phyloP scores from a whole-genome alignment of 1,140 invertebrate species.

The Hypothenemus hampei region DNA sequence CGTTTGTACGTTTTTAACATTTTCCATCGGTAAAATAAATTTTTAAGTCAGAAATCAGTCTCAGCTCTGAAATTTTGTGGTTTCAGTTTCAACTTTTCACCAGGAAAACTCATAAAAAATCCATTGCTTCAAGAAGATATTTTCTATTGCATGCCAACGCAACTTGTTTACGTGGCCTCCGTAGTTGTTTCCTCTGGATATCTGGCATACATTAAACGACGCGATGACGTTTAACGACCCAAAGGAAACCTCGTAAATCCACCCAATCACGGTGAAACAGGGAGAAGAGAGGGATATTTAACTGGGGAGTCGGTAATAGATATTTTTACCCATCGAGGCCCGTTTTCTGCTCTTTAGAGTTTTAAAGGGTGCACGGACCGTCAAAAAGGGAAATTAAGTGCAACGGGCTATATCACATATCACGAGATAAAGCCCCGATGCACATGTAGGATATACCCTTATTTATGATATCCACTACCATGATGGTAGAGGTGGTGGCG shows the following conservation, averaged over 20 bases:
- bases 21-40: too few relatives aligned
- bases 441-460: not conserved
- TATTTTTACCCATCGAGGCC: constrained; percentile 19
- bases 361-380: constrained; percentile 18
- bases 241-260: constrained; percentile 21
- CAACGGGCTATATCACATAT: constrained; percentile 17
- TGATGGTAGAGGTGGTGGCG: too few relatives aligned
- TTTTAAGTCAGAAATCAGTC: too few relatives aligned
- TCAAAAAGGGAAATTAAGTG: constrained; percentile 21
- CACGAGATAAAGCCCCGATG: constrained; percentile 17
- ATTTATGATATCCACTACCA: not conserved
- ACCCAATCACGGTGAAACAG: not conserved
- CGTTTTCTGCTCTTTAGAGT: constrained; percentile 20
- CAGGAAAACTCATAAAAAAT: too few relatives aligned
- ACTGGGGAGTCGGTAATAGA: constrained; percentile 7
- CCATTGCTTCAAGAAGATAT: too few relatives aligned
- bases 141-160: too few relatives aligned
- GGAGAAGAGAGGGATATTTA: not conserved
- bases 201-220: constrained; percentile 23
- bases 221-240: constrained; percentile 16
- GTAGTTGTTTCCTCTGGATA: constrained; percentile 12
- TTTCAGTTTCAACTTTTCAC: too few relatives aligned
- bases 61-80: too few relatives aligned
- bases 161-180: too few relatives aligned
- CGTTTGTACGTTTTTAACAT: too few relatives aligned